Evolutionary conservation across 2,797 vertebrate genomes (phyloP).

Genomic region (Galago senegalensis): DNA sequence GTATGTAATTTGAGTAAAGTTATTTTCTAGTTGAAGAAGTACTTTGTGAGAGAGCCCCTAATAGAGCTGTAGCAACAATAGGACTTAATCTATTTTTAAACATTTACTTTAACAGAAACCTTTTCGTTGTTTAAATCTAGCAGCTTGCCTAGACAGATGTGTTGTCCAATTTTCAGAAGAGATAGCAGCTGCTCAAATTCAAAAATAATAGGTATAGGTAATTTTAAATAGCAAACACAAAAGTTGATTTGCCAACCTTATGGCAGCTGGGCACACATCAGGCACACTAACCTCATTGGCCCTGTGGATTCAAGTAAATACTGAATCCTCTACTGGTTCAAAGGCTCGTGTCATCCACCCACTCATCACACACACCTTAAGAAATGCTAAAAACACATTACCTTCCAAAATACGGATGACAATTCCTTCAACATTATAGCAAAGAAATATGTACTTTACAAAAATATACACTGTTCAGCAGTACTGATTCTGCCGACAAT

Average conservation of each 20-base stretch:
- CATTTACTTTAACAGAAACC: conserved; percentile 52
- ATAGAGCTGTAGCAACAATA: neutral
- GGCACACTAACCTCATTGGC: conserved; percentile 2
- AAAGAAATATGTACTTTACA: rapidly evolving
- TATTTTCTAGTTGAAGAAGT: neutral
- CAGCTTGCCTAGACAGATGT: conserved; percentile 82
- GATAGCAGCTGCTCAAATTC: conserved; percentile 72
- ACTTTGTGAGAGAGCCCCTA: neutral
- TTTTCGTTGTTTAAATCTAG: conserved; percentile 37
- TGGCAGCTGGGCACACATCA: conserved; percentile 77
- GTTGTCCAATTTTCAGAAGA: conserved; percentile 67
- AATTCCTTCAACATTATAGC: too few relatives aligned
- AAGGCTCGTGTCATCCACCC: neutral
- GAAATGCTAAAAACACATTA: neutral
- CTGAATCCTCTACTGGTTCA: neutral
- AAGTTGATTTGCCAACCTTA: conserved; percentile 61
- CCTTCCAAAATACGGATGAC: neutral
- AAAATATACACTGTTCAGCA: rapidly evolving
- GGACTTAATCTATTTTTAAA: conserved; percentile 48
- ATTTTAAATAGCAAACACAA: conserved; percentile 55
- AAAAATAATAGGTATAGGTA: conserved; percentile 67
- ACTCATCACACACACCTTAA: neutral
- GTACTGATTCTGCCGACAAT: neutral
- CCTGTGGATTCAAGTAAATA: conserved; percentile 15
- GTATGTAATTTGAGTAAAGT: neutral